Base-by-base conservation (phyloP, 2,797 vertebrate genomes). In the Agapornis canus region DNA sequence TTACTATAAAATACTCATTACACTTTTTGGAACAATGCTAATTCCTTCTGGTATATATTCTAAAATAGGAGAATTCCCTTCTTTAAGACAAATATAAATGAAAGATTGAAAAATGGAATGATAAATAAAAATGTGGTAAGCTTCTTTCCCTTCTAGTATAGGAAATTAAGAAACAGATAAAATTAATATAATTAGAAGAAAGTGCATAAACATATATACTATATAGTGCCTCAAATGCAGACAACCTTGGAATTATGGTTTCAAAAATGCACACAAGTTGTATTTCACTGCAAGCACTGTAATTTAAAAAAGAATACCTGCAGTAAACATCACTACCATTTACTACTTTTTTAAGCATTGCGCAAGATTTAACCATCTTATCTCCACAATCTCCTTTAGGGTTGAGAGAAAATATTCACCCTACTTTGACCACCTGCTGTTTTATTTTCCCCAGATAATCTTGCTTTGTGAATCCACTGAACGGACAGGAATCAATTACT, bases 261-360 rank as follows among this genome's bases (percentile, higher is more conserved):
- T 94, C 60, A 64, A 80, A 77, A 92, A 26, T 1, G 1, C 19
- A 59, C 15, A 86, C 17, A 32, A 60, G 40, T 14, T 71, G 29
- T 43, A 80, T 89, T 95, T 96, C 87, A 96, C 86, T 91, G 92
- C 61, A 92, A 92, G 56, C 54, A 87, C 5, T 79, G 21, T 21
- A 47, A 81, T 61, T 80, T 31, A 4, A 71, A 69, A 47, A 73
- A 52, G 1, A 73, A 37, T 31, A 59, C 40, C 17, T 35, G 31
- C 73, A 82, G 27, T 40, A 65, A 47, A 61, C 5, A 42, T n/a
- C 17, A 45, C 9, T 48, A 49, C 11, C 11, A 40, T 39, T 72
- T 54, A 40, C 49, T 14, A 54, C 15, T 25, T 78, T 78, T 71
- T 31, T 35, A 25, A 90, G 45, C 35, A 71, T 0, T 23, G 26